Evolutionary conservation across 2,888 invertebrate species (phyloP).

Genomic region (Drosophila dives): DNA sequence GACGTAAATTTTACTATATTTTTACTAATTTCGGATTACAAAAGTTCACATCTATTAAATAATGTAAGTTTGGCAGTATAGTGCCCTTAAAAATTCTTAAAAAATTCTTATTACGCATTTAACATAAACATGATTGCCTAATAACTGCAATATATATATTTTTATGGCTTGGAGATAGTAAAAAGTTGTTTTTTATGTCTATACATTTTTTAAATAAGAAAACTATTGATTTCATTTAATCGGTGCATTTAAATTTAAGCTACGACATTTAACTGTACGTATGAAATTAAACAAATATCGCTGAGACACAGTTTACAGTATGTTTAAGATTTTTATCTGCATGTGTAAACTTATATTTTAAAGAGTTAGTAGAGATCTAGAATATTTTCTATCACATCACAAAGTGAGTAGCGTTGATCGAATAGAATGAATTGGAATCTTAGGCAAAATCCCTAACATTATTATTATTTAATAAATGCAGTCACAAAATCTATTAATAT

Average conservation of each 20-base stretch:
- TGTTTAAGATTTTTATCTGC: not conserved
- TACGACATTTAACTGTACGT: not conserved
- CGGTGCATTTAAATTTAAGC: not conserved
- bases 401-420: not conserved
- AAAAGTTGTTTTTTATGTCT: not conserved
- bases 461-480: not conserved
- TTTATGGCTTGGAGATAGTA: not conserved
- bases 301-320: not conserved
- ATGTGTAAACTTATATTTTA: not conserved
- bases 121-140: not conserved
- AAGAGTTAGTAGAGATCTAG: not conserved
- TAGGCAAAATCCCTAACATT: not conserved
- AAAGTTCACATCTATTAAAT: not conserved
- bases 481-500: not conserved
- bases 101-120: not conserved
- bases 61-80: not conserved
- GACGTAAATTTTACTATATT: not conserved
- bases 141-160: not conserved
- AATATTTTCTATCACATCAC: not conserved
- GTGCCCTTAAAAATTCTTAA: not conserved
- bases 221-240: too few species aligned
- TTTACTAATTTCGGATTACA: not conserved
- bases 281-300: not conserved
- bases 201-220: not conserved
- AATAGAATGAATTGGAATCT: not conserved